Evolutionary conservation across 1,140 invertebrate genomes (phyloP), one percentile per base, ranked within the genome.

Genomic region (Drosophila ironensis): DNA sequence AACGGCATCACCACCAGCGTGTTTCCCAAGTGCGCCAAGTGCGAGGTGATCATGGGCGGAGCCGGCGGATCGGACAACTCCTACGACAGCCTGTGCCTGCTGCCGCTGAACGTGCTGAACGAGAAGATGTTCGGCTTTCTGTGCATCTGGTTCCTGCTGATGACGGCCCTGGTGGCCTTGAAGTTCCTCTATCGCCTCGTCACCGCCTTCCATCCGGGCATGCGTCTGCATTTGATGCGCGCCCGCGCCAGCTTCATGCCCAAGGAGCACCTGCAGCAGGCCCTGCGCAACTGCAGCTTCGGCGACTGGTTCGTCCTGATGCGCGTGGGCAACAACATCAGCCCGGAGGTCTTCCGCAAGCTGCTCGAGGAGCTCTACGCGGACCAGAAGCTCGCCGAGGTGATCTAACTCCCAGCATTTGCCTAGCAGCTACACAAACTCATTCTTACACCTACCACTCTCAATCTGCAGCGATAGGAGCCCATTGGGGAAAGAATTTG

Each of bases 1-100:
- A 60, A 91, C 89, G 72, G 92, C 93, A 2, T 94, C 92, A 93
- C 91, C 91, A 63, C 87, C 72, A 59, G 90, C 92, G 57, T 90
- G 3, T 97, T 95, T 77, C 96, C 94, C 1, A 95, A 95, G 80
- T 90, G 95, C n/a, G 93, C 95, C n/a, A 96, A 96, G 90, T 97
- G 96, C 80, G 92, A 92, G 42, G 93, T 95, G 38, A 90, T 92
- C 46, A 93, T 90, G 56, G 95, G 90, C 81, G 95, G 92, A 60
- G 91, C 91, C 69, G 94, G 92, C 7, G 94, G 94, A 4, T 89
- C 90, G 0, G 84, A 92, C 11, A 91, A 93, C 73, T 84, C 90
- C 0, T 91, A 91, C 54, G 95, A 96, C 67, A 92, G 92, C 6
- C 90, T 96, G 0, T 96, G 95, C 71, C 91, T 96, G 4, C 88